Evolutionary conservation across 2,888 invertebrate species (phyloP), one percentile per base, ranked within the genome.

Genomic region (Autographa gamma): DNA sequence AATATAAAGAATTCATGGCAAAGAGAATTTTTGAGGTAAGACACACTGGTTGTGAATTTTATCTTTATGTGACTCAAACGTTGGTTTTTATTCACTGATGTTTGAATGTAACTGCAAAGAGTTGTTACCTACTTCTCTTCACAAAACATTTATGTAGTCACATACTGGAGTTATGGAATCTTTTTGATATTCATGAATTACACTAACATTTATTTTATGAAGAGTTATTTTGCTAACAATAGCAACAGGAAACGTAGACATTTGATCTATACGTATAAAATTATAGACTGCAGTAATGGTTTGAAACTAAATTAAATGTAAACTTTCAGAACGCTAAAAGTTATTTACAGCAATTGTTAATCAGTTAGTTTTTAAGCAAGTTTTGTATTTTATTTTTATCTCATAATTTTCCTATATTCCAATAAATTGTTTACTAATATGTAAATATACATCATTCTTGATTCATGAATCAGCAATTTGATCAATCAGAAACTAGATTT

Each of bases 1-100:
- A 85, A 81, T 75, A 92, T 93, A 90, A 93, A 93, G 88, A 89
- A 93, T 92, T 92, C 92, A 93, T 91, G 81, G 86, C 88, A 88
- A 90, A 89, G 85, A 86, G 91, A 92, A 91, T 91, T 86, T 89
- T 88, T 89, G 89, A 90, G 89, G 89, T 87, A 88, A 88, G 82
- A 86, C 85, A 80, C 81, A 88, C 87, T 83, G 86, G 86, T 88
- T 84, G 85, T 85, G 85, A 86, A 85, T 87, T 88, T 86, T 87
- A 86, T 84, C 75, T 84, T 84, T 85, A 83, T 81, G 79, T 54
- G 69, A 69, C 70, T 77, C 76, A 79, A 80, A 80, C 62, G 56
- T 71, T 62, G 11, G 60, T 69, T 82, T 82, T 74, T 71, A 75
- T 75, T 71, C 62, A 60, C 31, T 60, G 61, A 71, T 66, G 69